Evolutionary conservation across 1,140 invertebrate genomes (phyloP), one percentile per base, ranked within the genome.

Genomic region (Leptoteleia sp.): DNA sequence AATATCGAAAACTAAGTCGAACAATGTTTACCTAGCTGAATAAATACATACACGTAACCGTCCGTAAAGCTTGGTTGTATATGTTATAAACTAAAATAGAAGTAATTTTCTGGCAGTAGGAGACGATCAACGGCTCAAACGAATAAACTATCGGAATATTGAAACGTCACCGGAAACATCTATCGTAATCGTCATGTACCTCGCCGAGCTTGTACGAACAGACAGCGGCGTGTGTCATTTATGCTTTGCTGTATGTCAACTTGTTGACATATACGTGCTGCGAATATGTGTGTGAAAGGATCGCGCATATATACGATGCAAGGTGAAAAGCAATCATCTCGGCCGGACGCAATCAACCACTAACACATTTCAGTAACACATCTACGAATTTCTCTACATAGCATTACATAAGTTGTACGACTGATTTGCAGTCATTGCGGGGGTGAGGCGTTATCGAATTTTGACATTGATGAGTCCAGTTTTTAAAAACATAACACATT

Each of bases 121-220:
- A 79, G 80, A 81, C 71, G 77, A 82, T 79, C 79, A 81, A 35
- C 81, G 81, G 83, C 83, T 84, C 83, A 85, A 84, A 84, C 84
- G 81, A 85, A 87, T 88, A 87, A 88, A 88, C 86, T 88, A 86
- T 87, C 80, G 84, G 82, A 85, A 88, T 87, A 87, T 86, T 84
- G 87, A 88, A 88, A 86, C 75, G 81, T 83, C 77, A 83, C 52
- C 19, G 55, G 43, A 9, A 67, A 67, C 64, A 45, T 68, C 61
- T 77, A 67, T 76, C 67, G 76, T 72, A 81, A 81, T 81, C 79
- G 70, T 67, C 27, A 48, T 75, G 33, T 38, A 35, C 62, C 43
- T 65, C 16, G 35, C 11, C 35, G 50, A n/a, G 40, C 64, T 62
- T 59, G 33, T 70, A 57, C 38, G 65, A 33, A 27, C 12, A 57